Percentiles rank a stretch among this genome's conserved stretches.
Evolutionary conservation across 1,140 invertebrate species (phyloP).

Genomic region (Drosophila albomicans): DNA sequence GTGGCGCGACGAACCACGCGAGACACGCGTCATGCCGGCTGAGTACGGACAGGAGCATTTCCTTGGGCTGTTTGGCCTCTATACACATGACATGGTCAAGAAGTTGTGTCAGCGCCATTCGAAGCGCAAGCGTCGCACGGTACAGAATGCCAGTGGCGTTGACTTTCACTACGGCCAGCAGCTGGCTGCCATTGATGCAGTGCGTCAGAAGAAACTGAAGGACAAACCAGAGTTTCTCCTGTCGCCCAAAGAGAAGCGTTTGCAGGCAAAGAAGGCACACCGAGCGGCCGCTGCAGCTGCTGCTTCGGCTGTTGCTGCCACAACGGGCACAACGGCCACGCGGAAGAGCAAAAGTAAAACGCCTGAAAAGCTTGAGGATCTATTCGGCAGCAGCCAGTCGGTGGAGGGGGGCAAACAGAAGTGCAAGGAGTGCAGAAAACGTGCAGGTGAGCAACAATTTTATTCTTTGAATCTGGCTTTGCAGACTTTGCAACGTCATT

Average conservation of each 20-base stretch:
- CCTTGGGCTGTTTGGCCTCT: conserved; percentile 71
- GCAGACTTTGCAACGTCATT: no score
- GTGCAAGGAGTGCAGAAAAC: conserved; percentile 54
- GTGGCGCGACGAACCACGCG: conserved; percentile 68
- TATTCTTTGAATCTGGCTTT: no score
- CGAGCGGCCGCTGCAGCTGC: conserved; percentile 17
- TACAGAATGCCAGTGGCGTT: conserved; percentile 74
- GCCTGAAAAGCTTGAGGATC: conserved; percentile 31
- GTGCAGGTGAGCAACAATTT: conserved; percentile 39
- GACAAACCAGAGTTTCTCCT: conserved; percentile 68
- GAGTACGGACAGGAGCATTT: conserved; percentile 80
- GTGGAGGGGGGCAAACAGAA: conserved; percentile 28
- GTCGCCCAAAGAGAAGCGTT: conserved; percentile 70
- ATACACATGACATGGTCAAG: conserved; percentile 66
- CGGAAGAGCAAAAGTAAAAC: conserved; percentile 67
- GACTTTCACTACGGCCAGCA: conserved; percentile 84
- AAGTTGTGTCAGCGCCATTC: conserved; percentile 78
- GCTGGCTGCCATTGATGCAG: conserved; percentile 62
- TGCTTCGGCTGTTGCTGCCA: background rate
- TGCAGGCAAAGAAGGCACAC: conserved; percentile 64
- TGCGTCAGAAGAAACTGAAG: conserved; percentile 66
- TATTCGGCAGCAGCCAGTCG: conserved; percentile 15
- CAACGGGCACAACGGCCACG: conserved; percentile 22
- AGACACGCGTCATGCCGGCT: conserved; percentile 55
- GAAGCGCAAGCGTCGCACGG: conserved; percentile 79